Conservation (phyloP, 2,797 vertebrate species). For the Eulemur coronatus region DNA sequence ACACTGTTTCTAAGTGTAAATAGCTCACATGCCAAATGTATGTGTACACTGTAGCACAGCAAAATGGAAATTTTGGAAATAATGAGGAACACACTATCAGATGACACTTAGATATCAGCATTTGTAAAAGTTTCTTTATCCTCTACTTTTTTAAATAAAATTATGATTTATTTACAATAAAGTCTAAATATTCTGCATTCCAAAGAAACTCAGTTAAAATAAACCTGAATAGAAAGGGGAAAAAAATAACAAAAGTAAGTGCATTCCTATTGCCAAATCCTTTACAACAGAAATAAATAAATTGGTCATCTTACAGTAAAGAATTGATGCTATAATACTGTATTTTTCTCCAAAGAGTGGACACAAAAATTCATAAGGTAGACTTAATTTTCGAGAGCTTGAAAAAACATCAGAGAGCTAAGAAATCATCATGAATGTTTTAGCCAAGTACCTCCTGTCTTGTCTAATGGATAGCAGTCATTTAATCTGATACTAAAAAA, state of each 20-base stretch:
- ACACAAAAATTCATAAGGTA: not conserved
- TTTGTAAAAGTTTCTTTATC: not conserved
- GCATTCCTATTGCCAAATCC: not conserved
- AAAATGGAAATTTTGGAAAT: conserved; percentile 29
- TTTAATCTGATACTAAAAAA: conserved; percentile 34
- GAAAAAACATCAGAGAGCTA: conserved; percentile 22
- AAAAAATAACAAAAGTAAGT: not conserved
- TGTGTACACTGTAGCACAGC: not conserved
- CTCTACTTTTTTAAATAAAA: not conserved
- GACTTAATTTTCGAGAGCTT: conserved; percentile 1
- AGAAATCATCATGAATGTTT: not conserved
- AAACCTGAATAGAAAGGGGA: not conserved
- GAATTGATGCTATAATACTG: not conserved
- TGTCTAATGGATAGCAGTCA: not conserved
- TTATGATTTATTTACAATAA: not conserved
- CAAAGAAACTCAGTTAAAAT: not conserved
- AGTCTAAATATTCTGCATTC: not conserved
- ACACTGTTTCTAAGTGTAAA: not conserved
- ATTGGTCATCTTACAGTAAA: not conserved
- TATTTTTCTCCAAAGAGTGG: not conserved
- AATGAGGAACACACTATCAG: not conserved
- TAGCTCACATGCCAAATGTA: not conserved
- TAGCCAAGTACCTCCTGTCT: not conserved
- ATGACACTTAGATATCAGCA: not conserved
- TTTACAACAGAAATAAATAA: not conserved